A percentile compares a stretch with the other conserved stretches of the same genome.
These are phyloP conservation scores for Priocnemis perturbator DNA, from an alignment of 2,888 invertebrate genomes.

Conservation along the genomic window DNA sequence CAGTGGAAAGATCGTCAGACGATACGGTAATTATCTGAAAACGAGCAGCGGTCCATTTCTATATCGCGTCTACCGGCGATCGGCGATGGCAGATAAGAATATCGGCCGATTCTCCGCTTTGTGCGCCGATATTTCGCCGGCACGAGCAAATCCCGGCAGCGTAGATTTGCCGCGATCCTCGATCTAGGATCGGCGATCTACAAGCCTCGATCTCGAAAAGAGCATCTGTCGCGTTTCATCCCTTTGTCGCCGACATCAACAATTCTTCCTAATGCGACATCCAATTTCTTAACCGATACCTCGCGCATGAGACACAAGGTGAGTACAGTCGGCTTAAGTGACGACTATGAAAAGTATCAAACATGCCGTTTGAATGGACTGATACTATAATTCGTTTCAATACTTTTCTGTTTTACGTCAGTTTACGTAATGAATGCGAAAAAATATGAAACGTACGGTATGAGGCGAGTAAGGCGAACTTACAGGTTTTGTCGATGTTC, in stretches of 20 bases:
- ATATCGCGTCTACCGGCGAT: slow-evolving; percentile 54
- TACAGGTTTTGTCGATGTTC: too few relatives aligned
- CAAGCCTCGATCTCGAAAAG: slow-evolving; percentile 57
- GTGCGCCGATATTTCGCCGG: slow-evolving; percentile 18
- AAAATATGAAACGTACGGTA: too few relatives aligned
- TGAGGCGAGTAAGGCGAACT: too few relatives aligned
- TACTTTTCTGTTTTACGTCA: too few relatives aligned
- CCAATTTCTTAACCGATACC: too few relatives aligned
- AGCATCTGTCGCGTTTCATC: slow-evolving; percentile 65
- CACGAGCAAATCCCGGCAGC: background rate
- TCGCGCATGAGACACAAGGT: too few relatives aligned
- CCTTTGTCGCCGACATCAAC: slow-evolving; percentile 27
- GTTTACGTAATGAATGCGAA: too few relatives aligned
- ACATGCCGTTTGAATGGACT: too few relatives aligned
- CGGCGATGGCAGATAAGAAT: slow-evolving; percentile 56
- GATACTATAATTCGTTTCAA: too few relatives aligned
- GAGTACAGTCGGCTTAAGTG: too few relatives aligned
- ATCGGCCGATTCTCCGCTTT: slow-evolving; percentile 45
- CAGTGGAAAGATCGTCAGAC: slow-evolving; percentile 44
- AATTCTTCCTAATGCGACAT: slow-evolving; percentile 20
- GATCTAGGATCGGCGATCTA: slow-evolving; percentile 25
- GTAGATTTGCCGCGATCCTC: background rate
- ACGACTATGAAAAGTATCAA: too few relatives aligned
- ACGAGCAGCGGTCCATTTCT: slow-evolving; percentile 56
- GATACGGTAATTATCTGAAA: slow-evolving; percentile 60